phyloP scores from a whole-genome alignment of 2,888 invertebrate genomes.

The Hirudinaria manillensis region DNA sequence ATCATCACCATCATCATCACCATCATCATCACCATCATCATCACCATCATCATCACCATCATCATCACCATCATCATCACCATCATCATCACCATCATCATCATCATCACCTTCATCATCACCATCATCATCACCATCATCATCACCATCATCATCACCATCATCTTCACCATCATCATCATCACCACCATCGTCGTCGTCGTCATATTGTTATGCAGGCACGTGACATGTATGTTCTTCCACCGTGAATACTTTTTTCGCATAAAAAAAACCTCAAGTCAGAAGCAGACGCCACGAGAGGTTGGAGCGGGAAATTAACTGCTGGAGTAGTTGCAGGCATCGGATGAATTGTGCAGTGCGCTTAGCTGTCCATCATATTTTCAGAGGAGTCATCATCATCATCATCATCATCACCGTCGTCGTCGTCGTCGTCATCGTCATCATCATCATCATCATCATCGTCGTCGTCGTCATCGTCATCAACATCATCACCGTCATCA shows the following conservation, averaged over 20 bases:
- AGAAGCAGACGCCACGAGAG: too few species aligned
- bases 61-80: slow-evolving; percentile 55
- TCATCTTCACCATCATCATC: slow-evolving; percentile 32
- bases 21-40: slow-evolving; percentile 5
- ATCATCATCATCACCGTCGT: background rate
- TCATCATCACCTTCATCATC: slow-evolving; percentile 24
- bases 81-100: slow-evolving; percentile 28
- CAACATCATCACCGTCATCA: slow-evolving; percentile 5
- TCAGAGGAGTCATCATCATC: background rate
- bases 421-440: background rate
- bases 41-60: slow-evolving; percentile 61
- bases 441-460: slow-evolving; percentile 15
- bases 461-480: slow-evolving; percentile 6
- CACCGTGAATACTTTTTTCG: background rate
- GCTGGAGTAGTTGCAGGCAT: background rate
- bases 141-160: slow-evolving; percentile 23
- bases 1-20: slow-evolving; percentile 1
- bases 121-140: slow-evolving; percentile 31
- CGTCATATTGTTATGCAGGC: background rate
- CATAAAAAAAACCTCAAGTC: background rate
- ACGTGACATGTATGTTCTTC: background rate
- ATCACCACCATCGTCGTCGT: slow-evolving; percentile 31
- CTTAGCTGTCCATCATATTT: background rate
- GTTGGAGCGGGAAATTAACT: too few species aligned
- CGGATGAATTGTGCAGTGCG: background rate